Percentiles rank a stretch among this genome's conserved stretches.
These are phyloP conservation scores for Ciconia boyciana DNA, from an alignment of 2,113 vertebrate species.

Conservation along the genomic window DNA sequence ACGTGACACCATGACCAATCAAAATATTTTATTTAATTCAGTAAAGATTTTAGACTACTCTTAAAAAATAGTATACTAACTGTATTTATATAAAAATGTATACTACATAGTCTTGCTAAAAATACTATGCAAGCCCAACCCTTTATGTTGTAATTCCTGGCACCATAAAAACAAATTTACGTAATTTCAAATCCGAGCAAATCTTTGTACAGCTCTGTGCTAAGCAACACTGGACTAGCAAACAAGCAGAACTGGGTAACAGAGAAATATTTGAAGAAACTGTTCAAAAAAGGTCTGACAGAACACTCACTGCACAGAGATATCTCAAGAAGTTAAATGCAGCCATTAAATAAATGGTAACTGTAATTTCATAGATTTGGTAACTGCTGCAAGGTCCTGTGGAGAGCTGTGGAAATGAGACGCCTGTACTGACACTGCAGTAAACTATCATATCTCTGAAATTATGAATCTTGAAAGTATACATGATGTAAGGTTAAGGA, in stretches of 20 bases:
- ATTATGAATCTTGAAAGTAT: not conserved
- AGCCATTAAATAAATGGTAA: not conserved
- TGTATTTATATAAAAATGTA: not conserved
- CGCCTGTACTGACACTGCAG: not conserved
- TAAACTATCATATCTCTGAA: not conserved
- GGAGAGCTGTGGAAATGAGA: not conserved
- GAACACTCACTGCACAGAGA: not conserved
- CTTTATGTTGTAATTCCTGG: not conserved
- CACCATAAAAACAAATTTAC: not conserved
- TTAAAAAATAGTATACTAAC: not conserved
- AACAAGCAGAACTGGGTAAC: not conserved
- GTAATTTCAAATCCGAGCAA: not conserved
- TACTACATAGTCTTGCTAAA: not conserved
- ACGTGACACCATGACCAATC: not conserved
- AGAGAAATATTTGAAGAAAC: not conserved
- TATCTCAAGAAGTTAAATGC: not conserved
- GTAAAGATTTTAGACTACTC: not conserved
- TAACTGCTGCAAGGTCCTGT: not conserved
- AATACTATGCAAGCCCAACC: not conserved
- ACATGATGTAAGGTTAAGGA: not conserved
- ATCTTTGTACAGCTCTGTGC: not conserved
- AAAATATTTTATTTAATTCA: conserved; percentile 26
- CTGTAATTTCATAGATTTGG: not conserved
- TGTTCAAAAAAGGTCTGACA: not conserved
- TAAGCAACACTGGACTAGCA: not conserved